Evolutionary conservation across 2,888 invertebrate genomes (phyloP).

Genomic region (Harmothoe impar): DNA sequence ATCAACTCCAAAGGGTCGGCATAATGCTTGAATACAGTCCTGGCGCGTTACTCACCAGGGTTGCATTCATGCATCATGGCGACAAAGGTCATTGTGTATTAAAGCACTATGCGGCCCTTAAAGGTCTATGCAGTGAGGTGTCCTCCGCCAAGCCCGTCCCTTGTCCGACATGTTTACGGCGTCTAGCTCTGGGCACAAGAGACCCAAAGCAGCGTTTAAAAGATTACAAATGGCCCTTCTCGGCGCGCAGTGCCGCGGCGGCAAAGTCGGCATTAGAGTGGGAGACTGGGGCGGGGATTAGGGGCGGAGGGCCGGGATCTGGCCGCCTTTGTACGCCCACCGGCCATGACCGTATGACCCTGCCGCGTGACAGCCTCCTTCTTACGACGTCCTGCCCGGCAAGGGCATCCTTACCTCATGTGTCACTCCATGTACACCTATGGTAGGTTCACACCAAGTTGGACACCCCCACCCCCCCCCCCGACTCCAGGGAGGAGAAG

Average conservation of each 20-base stretch:
- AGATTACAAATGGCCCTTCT: slow-evolving; percentile 1
- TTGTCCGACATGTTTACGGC: neutral
- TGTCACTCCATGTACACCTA: neutral
- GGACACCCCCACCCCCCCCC: no score
- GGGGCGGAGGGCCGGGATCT: neutral
- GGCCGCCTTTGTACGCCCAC: neutral
- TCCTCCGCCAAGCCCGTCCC: neutral
- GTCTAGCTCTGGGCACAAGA: neutral
- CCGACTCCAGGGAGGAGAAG: no score
- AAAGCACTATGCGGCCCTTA: no score
- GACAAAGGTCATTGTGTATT: no score
- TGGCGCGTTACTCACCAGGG: no score
- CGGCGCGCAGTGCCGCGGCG: neutral
- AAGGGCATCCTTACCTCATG: neutral
- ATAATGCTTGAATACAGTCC: no score
- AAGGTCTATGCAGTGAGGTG: no score
- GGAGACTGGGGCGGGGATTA: neutral
- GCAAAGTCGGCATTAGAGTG: slow-evolving; percentile 4
- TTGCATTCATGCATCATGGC: no score
- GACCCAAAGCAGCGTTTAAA: neutral
- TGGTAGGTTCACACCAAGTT: no score
- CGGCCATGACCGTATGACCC: neutral
- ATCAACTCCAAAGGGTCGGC: no score
- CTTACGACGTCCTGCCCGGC: neutral
- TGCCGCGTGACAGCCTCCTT: neutral